phyloP scores from a whole-genome alignment of 1,140 invertebrate species.

The Drosophila hydei region DNA sequence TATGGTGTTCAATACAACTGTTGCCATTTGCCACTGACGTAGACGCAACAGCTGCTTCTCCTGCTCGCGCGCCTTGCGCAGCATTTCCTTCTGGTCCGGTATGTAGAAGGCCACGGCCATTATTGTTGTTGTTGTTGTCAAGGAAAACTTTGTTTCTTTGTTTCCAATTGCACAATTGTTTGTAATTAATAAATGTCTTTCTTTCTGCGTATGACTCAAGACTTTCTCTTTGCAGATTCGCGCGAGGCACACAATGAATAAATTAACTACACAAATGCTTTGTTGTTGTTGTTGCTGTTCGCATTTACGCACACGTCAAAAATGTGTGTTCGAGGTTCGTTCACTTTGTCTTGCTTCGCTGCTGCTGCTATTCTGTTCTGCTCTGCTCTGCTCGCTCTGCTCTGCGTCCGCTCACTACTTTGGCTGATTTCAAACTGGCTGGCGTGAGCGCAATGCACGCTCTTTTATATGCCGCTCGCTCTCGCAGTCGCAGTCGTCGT shows the following conservation, averaged over 20 bases:
- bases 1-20: slow-evolving; percentile 65
- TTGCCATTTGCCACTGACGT: slow-evolving; percentile 72
- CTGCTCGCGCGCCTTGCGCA: slow-evolving; percentile 69
- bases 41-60: slow-evolving; percentile 71
- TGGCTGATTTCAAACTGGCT: slow-evolving; percentile 57
- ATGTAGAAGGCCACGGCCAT: slow-evolving; percentile 80
- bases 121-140: slow-evolving; percentile 25
- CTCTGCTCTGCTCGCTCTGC: slow-evolving; percentile 14
- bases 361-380: slow-evolving; percentile 18
- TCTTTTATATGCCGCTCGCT: slow-evolving; percentile 57
- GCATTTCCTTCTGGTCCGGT: slow-evolving; percentile 69
- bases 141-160: slow-evolving; percentile 51
- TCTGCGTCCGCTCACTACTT: slow-evolving; percentile 39
- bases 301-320: slow-evolving; percentile 38
- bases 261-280: slow-evolving; percentile 66
- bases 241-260: slow-evolving; percentile 57
- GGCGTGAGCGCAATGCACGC: slow-evolving; percentile 18
- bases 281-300: slow-evolving; percentile 36
- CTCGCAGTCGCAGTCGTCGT: slow-evolving; percentile 21
- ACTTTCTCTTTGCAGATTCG: slow-evolving; percentile 69
- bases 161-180: slow-evolving; percentile 72
- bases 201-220: slow-evolving; percentile 60
- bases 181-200: slow-evolving; percentile 41
- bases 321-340: slow-evolving; percentile 50
- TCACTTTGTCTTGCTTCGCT: slow-evolving; percentile 60